A percentile compares a stretch with the other conserved stretches of the same genome.
phyloP scores from a whole-genome alignment of 2,113 vertebrate species.

The Cephalopterus ornatus region DNA sequence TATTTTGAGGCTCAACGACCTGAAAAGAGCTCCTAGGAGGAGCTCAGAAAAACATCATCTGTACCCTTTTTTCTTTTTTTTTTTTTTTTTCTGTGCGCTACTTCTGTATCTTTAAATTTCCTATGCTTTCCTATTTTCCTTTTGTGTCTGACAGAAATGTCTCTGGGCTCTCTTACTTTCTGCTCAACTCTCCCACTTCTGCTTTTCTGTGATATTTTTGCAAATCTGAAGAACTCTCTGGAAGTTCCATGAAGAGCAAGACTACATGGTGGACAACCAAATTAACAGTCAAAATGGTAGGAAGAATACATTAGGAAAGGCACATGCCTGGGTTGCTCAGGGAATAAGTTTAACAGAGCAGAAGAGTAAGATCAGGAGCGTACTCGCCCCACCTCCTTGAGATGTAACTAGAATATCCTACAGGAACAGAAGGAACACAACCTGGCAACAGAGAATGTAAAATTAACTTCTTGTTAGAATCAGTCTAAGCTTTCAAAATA shows the following conservation, averaged over 20 bases:
- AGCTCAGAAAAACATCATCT: neutral
- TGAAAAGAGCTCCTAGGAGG: neutral
- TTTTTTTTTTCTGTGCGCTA: neutral
- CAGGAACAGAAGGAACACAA: neutral
- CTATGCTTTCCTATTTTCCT: neutral
- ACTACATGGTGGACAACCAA: neutral
- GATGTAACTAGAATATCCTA: neutral
- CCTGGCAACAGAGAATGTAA: neutral
- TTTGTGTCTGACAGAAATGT: neutral
- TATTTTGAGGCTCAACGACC: neutral
- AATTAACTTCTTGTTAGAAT: neutral
- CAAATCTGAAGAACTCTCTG: neutral
- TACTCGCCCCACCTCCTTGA: neutral
- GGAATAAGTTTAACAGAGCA: neutral
- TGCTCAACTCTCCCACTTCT: neutral
- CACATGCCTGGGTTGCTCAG: neutral
- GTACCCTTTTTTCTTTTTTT: fast-evolving
- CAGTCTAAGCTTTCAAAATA: neutral
- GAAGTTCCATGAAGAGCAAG: neutral
- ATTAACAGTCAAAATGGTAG: neutral
- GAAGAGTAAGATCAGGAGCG: neutral
- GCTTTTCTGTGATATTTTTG: neutral
- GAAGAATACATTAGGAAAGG: neutral
- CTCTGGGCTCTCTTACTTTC: neutral
- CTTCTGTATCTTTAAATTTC: neutral